Percentiles rank a stretch among this genome's conserved stretches.
phyloP scores from a whole-genome alignment of 2,888 invertebrate genomes.

The Callinectes sapidus region DNA sequence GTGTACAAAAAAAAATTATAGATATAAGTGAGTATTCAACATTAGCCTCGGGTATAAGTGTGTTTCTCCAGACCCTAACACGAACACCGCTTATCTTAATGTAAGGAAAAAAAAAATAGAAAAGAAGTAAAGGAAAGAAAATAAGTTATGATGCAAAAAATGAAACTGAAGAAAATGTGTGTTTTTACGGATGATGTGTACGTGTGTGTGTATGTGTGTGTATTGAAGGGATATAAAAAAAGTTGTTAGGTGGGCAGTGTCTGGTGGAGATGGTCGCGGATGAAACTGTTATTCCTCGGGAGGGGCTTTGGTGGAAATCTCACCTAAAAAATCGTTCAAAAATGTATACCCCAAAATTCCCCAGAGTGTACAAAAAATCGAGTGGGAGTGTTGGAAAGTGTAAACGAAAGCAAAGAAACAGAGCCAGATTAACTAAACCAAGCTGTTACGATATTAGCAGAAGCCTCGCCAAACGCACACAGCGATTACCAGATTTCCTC shows the following conservation, averaged over 20 bases:
- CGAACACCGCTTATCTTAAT: slow-evolving; percentile 5
- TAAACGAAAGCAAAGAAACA: neutral
- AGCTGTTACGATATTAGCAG: slow-evolving; percentile 12
- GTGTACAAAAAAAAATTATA: neutral
- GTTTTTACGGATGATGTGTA: neutral
- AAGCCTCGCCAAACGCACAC: slow-evolving; percentile 25
- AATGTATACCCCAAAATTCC: neutral
- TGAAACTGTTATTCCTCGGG: neutral
- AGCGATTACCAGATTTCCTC: neutral
- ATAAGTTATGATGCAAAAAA: neutral
- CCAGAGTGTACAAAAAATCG: neutral
- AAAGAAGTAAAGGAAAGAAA: neutral
- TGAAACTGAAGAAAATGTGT: neutral
- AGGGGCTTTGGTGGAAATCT: neutral
- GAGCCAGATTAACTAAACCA: neutral
- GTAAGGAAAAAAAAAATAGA: neutral
- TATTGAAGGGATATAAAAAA: neutral
- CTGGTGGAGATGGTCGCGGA: neutral
- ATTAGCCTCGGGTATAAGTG: neutral
- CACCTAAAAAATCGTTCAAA: neutral
- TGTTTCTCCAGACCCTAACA: neutral
- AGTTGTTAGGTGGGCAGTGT: neutral
- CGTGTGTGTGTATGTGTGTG: neutral
- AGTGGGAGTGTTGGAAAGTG: neutral
- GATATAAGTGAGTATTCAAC: neutral